Percentiles rank a stretch among this genome's conserved stretches.
Evolutionary conservation across 2,797 vertebrate species (phyloP).

Genomic region (Luscinia megarhynchos): DNA sequence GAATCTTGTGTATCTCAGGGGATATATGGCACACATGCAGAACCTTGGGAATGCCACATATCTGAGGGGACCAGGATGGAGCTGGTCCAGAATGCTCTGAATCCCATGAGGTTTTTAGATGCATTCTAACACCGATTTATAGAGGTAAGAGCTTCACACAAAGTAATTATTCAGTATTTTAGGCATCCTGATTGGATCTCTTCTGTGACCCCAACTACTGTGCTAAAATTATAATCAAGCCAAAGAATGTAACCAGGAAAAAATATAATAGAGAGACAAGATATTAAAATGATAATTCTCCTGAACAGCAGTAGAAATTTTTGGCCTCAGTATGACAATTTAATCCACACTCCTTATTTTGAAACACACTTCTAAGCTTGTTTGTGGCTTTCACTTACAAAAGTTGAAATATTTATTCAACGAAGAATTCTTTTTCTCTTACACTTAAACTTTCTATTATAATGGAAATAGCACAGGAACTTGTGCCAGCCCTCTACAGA

Average conservation of each 20-base stretch:
- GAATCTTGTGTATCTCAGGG: fast-evolving
- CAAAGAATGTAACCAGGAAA: neutral
- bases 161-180: neutral
- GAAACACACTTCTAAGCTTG: neutral
- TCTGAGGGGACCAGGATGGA: neutral
- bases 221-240: neutral
- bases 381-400: neutral
- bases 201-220: neutral
- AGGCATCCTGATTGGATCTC: neutral
- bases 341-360: neutral
- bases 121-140: neutral
- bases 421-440: neutral
- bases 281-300: neutral
- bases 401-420: neutral
- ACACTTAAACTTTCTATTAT: neutral
- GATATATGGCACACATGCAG: neutral
- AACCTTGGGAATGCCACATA: neutral
- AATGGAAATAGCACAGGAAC: neutral
- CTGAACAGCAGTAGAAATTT: neutral
- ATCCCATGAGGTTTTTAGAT: fast-evolving
- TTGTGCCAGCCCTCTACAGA: neutral
- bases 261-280: neutral
- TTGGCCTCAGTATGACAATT: neutral
- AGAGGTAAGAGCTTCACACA: neutral
- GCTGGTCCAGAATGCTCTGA: neutral